Conservation (phyloP, 2,797 vertebrate genomes). For the Scolopax bukidnonensis region DNA sequence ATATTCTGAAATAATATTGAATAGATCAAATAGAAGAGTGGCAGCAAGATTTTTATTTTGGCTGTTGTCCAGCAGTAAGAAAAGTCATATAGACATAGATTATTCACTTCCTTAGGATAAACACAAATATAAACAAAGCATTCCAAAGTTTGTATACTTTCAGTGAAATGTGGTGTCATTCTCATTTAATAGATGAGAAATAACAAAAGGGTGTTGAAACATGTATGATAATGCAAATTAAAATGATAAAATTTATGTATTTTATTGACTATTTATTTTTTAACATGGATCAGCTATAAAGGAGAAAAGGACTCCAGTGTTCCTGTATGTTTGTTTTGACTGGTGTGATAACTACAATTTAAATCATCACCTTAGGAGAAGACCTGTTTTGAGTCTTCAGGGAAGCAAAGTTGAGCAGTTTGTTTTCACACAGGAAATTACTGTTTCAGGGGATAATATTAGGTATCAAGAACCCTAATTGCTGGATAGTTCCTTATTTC, state of each 20-base stretch:
- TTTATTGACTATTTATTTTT: conserved; percentile 3
- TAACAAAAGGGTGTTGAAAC: neutral
- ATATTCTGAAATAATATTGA: neutral
- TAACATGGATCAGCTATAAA: neutral
- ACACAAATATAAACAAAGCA: neutral
- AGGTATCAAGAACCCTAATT: neutral
- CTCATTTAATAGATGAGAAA: neutral
- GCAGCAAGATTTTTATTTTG: neutral
- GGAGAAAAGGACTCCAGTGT: neutral
- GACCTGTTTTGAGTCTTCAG: conserved; percentile 22
- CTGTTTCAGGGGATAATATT: neutral
- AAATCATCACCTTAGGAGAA: conserved; percentile 2
- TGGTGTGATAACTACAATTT: neutral
- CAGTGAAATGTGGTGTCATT: neutral
- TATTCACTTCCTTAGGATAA: neutral
- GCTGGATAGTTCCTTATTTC: neutral
- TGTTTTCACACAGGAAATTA: conserved; percentile 38
- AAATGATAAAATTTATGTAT: neutral
- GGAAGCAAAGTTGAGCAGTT: conserved; percentile 15
- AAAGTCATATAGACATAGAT: neutral
- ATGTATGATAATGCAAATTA: neutral
- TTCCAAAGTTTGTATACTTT: neutral
- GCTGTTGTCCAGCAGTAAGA: neutral
- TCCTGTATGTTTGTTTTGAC: neutral
- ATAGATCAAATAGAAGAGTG: neutral